phyloP scores from a whole-genome alignment of 2,888 invertebrate genomes.

The Gymnosoma rotundatum region DNA sequence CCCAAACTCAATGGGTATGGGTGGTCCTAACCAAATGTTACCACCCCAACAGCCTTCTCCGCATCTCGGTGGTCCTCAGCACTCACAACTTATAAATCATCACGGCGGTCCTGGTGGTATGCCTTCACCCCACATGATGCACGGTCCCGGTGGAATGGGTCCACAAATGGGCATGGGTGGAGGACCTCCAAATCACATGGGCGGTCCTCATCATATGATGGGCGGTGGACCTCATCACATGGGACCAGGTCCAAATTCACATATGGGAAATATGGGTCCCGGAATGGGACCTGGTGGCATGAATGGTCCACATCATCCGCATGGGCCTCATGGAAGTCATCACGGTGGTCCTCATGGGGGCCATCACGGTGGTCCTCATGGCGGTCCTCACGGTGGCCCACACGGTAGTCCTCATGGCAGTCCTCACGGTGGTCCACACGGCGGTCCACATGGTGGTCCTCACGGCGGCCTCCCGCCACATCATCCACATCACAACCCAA shows the following conservation, averaged over 20 bases:
- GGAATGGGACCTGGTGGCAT: constrained; percentile 61
- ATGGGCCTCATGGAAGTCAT: constrained; percentile 68
- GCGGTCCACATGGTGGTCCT: constrained; percentile 72
- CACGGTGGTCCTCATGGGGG: constrained; percentile 69
- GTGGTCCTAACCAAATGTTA: constrained; percentile 77
- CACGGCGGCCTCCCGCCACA: constrained; percentile 73
- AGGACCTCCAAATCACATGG: constrained; percentile 72
- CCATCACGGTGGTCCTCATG: constrained; percentile 82
- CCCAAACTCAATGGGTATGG: constrained; percentile 77
- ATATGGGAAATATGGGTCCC: constrained; percentile 71
- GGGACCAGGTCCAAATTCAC: constrained; percentile 68
- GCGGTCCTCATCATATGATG: constrained; percentile 76
- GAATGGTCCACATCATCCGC: constrained; percentile 68
- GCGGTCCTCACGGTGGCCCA: constrained; percentile 72
- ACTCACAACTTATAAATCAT: constrained; percentile 79
- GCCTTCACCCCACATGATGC: constrained; percentile 79
- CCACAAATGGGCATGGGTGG: constrained; percentile 74
- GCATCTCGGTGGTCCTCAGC: constrained; percentile 76
- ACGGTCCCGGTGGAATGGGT: constrained; percentile 78
- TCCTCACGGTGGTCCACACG: constrained; percentile 76
- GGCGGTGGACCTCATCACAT: constrained; percentile 65
- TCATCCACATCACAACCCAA: constrained; percentile 77
- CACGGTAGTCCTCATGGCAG: constrained; percentile 71
- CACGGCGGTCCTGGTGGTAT: constrained; percentile 77
- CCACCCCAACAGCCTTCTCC: constrained; percentile 79